These are phyloP conservation scores for Crotophaga sulcirostris DNA, from an alignment of 2,113 vertebrate genomes.

Conservation along the genomic window DNA sequence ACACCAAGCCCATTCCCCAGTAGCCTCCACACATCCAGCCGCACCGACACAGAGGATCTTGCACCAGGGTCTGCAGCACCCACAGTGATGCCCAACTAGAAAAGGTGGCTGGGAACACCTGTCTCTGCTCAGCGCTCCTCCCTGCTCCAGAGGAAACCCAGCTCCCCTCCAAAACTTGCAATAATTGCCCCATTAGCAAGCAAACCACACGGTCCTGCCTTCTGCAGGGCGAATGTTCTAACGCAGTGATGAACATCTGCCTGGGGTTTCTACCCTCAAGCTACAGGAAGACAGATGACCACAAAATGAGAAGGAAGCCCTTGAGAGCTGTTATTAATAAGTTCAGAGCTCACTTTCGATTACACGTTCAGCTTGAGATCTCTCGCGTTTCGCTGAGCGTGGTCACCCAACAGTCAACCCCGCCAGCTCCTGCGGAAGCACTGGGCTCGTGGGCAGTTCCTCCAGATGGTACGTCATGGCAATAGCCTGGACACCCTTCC, in stretches of 20 bases:
- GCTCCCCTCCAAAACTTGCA: background rate
- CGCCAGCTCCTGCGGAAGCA: background rate
- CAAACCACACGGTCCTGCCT: background rate
- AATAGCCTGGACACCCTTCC: background rate
- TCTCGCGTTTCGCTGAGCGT: background rate
- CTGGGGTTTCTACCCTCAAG: background rate
- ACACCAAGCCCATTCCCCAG: background rate
- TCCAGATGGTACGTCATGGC: fast-evolving
- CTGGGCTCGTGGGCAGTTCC: background rate
- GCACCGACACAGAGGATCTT: fast-evolving
- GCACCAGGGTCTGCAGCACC: background rate
- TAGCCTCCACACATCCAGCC: background rate
- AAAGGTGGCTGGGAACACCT: background rate
- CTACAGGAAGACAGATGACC: background rate
- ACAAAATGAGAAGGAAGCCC: background rate
- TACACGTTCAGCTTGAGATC: background rate
- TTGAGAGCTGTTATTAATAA: background rate
- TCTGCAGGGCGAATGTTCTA: background rate
- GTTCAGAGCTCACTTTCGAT: background rate
- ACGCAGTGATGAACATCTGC: background rate
- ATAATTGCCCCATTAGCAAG: background rate
- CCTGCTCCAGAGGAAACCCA: background rate
- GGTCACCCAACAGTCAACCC: background rate
- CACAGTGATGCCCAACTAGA: background rate
- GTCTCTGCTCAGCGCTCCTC: background rate